Conservation (phyloP, 2,113 vertebrate species). For the Psittacula cyanocephala region DNA sequence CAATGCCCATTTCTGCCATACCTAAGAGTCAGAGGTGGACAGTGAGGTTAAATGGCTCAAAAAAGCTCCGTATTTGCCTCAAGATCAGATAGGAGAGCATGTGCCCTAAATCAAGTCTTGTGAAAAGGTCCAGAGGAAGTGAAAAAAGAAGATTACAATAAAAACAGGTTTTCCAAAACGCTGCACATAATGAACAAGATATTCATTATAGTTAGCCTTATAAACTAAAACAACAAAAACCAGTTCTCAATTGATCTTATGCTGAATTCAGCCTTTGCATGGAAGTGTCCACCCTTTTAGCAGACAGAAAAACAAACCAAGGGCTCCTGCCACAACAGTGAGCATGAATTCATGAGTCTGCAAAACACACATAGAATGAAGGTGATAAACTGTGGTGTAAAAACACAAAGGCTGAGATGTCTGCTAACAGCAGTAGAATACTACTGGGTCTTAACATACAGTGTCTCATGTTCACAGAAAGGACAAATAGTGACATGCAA, state of each 20-base stretch:
- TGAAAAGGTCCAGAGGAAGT: background rate
- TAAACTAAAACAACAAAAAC: background rate
- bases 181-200: background rate
- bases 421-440: background rate
- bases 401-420: background rate
- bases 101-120: background rate
- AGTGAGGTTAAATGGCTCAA: background rate
- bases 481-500: background rate
- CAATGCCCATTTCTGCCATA: background rate
- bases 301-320: background rate
- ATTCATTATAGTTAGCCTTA: background rate
- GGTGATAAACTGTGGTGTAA: background rate
- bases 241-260: background rate
- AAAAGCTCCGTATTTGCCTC: background rate
- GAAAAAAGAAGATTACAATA: constrained; percentile 5
- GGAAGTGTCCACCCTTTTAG: background rate
- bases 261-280: background rate
- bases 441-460: background rate
- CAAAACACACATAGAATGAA: background rate
- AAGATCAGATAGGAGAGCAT: background rate
- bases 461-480: background rate
- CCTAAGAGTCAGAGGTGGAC: background rate
- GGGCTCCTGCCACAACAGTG: background rate
- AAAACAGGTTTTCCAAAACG: constrained; percentile 11
- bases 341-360: background rate